These are phyloP conservation scores for Portevinia maculata DNA, from an alignment of 2,888 invertebrate genomes.

Conservation along the genomic window DNA sequence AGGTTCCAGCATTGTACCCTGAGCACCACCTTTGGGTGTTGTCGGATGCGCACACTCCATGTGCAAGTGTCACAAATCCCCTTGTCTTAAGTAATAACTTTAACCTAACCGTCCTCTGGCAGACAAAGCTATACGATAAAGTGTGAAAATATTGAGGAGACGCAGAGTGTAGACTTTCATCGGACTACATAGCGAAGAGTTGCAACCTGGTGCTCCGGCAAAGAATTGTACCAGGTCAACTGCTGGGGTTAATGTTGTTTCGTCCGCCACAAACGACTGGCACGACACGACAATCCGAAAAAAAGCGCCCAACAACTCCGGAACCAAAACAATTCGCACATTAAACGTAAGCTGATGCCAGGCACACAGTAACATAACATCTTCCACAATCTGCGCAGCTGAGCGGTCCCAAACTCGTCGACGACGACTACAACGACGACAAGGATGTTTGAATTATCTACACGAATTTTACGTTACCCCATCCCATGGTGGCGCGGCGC, in stretches of 20 bases:
- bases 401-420: slow-evolving; percentile 21
- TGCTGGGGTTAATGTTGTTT: slow-evolving; percentile 69
- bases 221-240: slow-evolving; percentile 72
- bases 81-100: slow-evolving; percentile 71
- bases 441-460: slow-evolving; percentile 73
- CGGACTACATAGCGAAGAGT: slow-evolving; percentile 35
- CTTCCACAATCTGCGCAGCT: slow-evolving; percentile 7
- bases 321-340: slow-evolving; percentile 69
- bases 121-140: slow-evolving; percentile 56
- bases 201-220: slow-evolving; percentile 40
- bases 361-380: slow-evolving; percentile 21
- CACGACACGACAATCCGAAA: slow-evolving; percentile 62
- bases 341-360: slow-evolving; percentile 66
- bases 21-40: slow-evolving; percentile 25
- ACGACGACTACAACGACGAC: slow-evolving; percentile 49
- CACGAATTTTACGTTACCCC: slow-evolving; percentile 48
- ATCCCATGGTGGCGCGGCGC: slow-evolving; percentile 16
- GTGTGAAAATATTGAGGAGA: slow-evolving; percentile 72
- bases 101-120: slow-evolving; percentile 47
- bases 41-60: slow-evolving; percentile 36
- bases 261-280: slow-evolving; percentile 65
- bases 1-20: slow-evolving; percentile 37
- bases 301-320: slow-evolving; percentile 16
- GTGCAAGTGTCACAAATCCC: slow-evolving; percentile 70
- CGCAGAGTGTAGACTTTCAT: slow-evolving; percentile 53